phyloP scores from a whole-genome alignment of 2,888 invertebrate species.

The Ptilodon capucinus region DNA sequence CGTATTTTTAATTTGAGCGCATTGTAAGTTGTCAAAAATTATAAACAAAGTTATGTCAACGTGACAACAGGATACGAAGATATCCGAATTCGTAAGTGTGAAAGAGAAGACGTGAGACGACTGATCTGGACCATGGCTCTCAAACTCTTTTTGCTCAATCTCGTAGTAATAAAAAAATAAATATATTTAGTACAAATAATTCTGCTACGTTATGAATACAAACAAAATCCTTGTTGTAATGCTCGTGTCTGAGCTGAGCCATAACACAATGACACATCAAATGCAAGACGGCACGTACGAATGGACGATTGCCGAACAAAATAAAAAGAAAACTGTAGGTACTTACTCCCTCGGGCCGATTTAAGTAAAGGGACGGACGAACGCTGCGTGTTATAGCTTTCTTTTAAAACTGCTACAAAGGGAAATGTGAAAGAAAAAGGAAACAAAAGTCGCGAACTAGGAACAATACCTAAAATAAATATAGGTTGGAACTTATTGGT shows the following conservation, averaged over 20 bases:
- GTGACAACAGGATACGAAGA: not conserved
- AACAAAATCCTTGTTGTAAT: too few relatives aligned
- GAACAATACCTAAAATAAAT: conserved; percentile 21
- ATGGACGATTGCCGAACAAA: conserved; percentile 39
- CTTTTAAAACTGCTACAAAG: not conserved
- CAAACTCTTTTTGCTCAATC: not conserved
- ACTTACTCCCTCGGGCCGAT: conserved; percentile 46
- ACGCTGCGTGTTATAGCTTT: conserved; percentile 45
- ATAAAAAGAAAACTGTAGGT: conserved; percentile 52
- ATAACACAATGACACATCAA: conserved; percentile 29
- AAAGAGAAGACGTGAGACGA: not conserved
- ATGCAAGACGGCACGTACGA: conserved; percentile 49
- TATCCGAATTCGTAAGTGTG: not conserved
- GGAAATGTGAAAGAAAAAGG: conserved; percentile 12
- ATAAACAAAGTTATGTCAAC: not conserved
- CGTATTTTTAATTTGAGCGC: not conserved
- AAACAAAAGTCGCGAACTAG: conserved; percentile 22
- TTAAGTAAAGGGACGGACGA: conserved; percentile 50
- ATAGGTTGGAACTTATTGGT: not conserved
- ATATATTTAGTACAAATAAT: too few relatives aligned
- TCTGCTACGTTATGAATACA: too few relatives aligned
- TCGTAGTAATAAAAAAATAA: not conserved
- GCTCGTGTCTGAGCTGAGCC: conserved; percentile 1
- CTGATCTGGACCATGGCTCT: not conserved
- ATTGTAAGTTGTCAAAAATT: not conserved